Percentiles rank a stretch among this genome's conserved stretches.
phyloP scores from a whole-genome alignment of 2,113 vertebrate genomes.

The Coturnix japonica region DNA sequence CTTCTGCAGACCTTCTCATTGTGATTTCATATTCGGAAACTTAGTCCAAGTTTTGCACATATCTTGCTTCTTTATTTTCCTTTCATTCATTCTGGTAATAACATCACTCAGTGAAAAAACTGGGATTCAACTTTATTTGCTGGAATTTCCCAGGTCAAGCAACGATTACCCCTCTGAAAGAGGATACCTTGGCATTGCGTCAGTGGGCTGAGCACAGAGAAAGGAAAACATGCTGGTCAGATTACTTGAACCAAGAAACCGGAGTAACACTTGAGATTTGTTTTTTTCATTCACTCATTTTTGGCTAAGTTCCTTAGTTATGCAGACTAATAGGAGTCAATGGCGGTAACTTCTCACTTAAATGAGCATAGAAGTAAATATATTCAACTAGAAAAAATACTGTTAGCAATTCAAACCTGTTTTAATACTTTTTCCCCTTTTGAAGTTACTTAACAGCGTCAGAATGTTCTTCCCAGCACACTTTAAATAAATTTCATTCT shows the following conservation, averaged over 20 bases:
- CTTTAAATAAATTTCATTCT: neutral
- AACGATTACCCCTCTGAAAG: neutral
- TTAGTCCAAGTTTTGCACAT: neutral
- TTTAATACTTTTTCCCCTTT: neutral
- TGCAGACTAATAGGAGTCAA: neutral
- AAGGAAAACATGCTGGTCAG: neutral
- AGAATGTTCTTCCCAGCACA: neutral
- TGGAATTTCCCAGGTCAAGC: neutral
- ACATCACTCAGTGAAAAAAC: neutral
- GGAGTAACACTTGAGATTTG: neutral
- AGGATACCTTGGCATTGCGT: neutral
- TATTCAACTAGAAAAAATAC: neutral
- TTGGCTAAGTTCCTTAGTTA: neutral
- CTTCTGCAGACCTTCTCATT: neutral
- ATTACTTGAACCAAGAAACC: neutral
- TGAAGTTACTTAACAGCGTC: neutral
- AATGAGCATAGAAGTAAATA: neutral
- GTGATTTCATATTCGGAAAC: neutral
- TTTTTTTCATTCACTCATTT: neutral
- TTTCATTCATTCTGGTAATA: neutral
- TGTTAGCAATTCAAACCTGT: neutral
- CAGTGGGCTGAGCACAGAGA: neutral
- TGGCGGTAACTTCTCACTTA: neutral
- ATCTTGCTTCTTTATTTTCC: neutral
- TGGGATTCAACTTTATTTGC: neutral